Conservation (phyloP, 2,888 invertebrate species). For the Lepidochrysops patricia region DNA sequence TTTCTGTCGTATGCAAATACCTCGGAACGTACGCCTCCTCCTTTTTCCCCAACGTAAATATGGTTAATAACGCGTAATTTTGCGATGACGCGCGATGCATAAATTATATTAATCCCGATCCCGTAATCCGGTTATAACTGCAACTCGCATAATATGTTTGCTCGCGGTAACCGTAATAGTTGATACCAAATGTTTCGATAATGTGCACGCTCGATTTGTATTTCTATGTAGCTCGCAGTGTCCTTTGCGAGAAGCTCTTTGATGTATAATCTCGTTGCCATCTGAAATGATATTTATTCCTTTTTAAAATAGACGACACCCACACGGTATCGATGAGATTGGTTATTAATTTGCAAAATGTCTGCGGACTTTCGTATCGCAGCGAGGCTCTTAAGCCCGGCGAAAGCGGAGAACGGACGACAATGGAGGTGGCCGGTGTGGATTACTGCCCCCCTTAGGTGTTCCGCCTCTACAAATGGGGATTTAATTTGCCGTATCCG, state of each 20-base stretch:
- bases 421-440: conserved; percentile 53
- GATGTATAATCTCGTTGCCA: not conserved
- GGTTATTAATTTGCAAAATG: conserved; percentile 62
- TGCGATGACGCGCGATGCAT: conserved; percentile 43
- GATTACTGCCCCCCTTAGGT: conserved; percentile 55
- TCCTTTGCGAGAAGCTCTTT: not conserved
- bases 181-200: not conserved
- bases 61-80: conserved; percentile 33
- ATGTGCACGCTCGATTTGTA: not conserved
- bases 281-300: not conserved
- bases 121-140: conserved; percentile 40
- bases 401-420: conserved; percentile 43
- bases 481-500: conserved; percentile 64
- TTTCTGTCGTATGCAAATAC: not conserved
- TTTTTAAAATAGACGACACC: conserved; percentile 13
- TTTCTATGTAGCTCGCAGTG: not conserved
- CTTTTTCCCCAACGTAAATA: conserved; percentile 11
- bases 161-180: not conserved
- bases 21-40: not conserved
- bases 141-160: conserved; percentile 30
- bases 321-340: conserved; percentile 30
- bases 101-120: conserved; percentile 38
- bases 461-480: conserved; percentile 50
- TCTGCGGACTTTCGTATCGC: conserved; percentile 36
- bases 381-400: conserved; percentile 53